These are phyloP conservation scores for Paracentrotus lividus DNA, from an alignment of 53 echinoderm and acorn worm genomes.

Conservation along the genomic window DNA sequence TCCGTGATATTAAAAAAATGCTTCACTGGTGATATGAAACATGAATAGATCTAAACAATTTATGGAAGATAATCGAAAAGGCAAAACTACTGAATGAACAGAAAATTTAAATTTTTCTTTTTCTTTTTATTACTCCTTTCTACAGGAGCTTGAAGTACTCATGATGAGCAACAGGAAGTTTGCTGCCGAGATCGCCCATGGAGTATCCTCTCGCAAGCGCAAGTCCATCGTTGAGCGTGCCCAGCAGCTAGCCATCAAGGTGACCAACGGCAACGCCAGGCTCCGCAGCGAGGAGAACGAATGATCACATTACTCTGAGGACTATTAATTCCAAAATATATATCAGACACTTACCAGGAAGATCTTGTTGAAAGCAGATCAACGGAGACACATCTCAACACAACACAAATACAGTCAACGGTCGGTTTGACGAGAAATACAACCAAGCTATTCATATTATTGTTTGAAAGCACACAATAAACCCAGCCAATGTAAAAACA, in stretches of 20 bases:
- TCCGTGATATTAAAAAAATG: no score
- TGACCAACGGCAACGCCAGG: slow-evolving; percentile 93
- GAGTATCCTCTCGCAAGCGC: slow-evolving; percentile 92
- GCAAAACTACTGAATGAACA: no score
- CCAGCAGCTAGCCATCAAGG: slow-evolving; percentile 95
- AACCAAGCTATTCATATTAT: not conserved
- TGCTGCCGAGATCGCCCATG: slow-evolving; percentile 98
- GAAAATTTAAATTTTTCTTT: not conserved
- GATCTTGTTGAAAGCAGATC: not conserved
- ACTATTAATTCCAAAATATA: not conserved
- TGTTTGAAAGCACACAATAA: slow-evolving; percentile 35
- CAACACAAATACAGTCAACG: not conserved
- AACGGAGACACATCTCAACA: not conserved
- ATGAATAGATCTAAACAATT: no score
- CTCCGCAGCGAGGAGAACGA: slow-evolving; percentile 98
- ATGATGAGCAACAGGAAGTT: slow-evolving; percentile 99
- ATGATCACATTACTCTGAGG: slow-evolving; percentile 38
- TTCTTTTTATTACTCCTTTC: not conserved
- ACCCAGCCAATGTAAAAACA: not conserved
- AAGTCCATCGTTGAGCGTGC: slow-evolving; percentile 97
- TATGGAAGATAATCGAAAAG: no score
- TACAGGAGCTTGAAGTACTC: slow-evolving; percentile 92
- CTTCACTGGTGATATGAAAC: no score
- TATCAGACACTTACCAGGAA: not conserved
- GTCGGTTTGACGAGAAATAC: not conserved